These are phyloP conservation scores for Zoanthus solanderi DNA, from an alignment of 92 coral and sea anemone genomes.

Conservation along the genomic window DNA sequence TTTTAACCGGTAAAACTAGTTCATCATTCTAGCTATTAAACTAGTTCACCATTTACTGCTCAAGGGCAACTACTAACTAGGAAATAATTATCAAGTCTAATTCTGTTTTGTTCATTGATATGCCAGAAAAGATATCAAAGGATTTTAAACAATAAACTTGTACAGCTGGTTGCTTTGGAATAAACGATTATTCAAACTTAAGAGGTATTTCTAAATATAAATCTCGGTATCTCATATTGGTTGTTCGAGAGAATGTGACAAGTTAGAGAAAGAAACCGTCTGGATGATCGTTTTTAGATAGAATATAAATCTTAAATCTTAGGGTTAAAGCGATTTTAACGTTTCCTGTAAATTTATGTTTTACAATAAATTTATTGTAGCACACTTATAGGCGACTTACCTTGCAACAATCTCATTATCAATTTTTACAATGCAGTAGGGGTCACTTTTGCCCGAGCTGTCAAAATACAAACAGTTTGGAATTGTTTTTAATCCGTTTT, in stretches of 20 bases:
- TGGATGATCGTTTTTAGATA: too few relatives aligned
- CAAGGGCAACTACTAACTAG: not conserved
- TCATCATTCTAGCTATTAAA: too few relatives aligned
- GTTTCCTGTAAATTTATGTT: not conserved
- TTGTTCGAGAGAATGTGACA: too few relatives aligned
- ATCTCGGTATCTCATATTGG: too few relatives aligned
- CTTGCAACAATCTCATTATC: constrained; percentile 93
- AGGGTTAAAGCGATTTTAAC: not conserved
- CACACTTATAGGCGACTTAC: constrained; percentile 47
- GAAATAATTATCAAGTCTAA: not conserved
- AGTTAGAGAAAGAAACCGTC: too few relatives aligned
- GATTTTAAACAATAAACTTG: not conserved
- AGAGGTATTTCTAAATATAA: too few relatives aligned
- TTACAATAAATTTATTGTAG: not conserved
- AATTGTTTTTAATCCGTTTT: not conserved
- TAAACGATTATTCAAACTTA: not conserved
- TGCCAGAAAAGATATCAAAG: not conserved
- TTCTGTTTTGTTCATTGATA: not conserved
- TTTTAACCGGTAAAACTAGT: too few relatives aligned
- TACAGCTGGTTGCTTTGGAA: not conserved
- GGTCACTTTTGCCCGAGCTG: constrained; percentile 96
- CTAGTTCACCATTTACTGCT: not conserved
- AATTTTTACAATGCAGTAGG: constrained; percentile 90
- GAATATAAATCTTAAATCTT: too few relatives aligned
- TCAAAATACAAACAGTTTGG: not conserved